phyloP scores from a whole-genome alignment of 2,113 vertebrate species.

The Edolisoma coerulescens region DNA sequence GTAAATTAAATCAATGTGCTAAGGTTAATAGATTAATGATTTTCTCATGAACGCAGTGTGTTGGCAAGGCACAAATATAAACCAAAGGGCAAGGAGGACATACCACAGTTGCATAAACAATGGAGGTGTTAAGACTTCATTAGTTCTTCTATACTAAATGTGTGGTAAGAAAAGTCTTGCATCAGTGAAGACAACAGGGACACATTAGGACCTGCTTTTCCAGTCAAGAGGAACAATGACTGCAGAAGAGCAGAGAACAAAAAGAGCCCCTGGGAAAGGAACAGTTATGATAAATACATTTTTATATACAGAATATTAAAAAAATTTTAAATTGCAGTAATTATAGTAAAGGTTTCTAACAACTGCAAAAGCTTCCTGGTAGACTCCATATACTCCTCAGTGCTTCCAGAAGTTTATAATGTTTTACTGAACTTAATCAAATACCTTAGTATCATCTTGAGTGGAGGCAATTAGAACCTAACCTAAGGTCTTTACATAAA shows the following conservation, averaged over 20 bases:
- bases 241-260: background rate
- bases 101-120: conserved; percentile 33
- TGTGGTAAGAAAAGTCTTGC: background rate
- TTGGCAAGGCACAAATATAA: conserved; percentile 36
- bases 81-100: conserved; percentile 33
- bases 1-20: conserved; percentile 41
- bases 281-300: background rate
- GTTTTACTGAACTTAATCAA: background rate
- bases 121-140: background rate
- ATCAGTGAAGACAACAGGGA: background rate
- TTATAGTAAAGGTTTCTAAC: background rate
- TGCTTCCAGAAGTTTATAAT: background rate
- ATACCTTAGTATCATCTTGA: background rate
- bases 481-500: background rate
- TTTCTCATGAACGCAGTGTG: conserved; percentile 45
- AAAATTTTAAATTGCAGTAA: background rate
- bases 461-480: background rate
- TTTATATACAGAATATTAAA: background rate
- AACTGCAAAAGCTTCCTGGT: background rate
- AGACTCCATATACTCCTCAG: background rate
- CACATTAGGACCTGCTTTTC: background rate
- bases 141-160: background rate
- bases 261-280: background rate
- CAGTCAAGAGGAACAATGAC: background rate
- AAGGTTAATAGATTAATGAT: conserved; percentile 60